These are phyloP conservation scores for Amphilophus citrinellus DNA, from an alignment of 2,113 vertebrate species.

Conservation along the genomic window DNA sequence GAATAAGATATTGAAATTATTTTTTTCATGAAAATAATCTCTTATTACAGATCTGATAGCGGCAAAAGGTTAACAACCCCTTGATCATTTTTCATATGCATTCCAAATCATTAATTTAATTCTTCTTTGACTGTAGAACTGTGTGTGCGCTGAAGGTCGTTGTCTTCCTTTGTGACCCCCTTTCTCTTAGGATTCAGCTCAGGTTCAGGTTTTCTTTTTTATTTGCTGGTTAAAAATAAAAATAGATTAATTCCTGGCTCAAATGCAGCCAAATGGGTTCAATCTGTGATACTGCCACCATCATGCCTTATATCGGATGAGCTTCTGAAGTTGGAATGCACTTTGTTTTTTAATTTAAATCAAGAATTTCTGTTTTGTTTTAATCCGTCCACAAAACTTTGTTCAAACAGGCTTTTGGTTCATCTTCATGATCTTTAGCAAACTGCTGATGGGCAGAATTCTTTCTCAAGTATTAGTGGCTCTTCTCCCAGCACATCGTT, in stretches of 20 bases:
- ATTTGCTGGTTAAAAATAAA: too few relatives aligned
- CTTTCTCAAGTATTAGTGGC: too few relatives aligned
- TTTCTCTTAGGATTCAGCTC: neutral
- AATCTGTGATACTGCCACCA: neutral
- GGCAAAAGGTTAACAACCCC: too few relatives aligned
- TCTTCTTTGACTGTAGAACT: neutral
- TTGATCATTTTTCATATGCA: neutral
- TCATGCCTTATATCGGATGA: neutral
- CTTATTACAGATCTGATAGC: too few relatives aligned
- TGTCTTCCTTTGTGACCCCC: neutral
- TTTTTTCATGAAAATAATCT: too few relatives aligned
- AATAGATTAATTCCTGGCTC: neutral
- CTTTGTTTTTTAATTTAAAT: neutral
- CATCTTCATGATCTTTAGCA: too few relatives aligned
- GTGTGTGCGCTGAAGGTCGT: neutral
- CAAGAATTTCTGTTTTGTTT: neutral
- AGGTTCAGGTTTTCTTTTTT: neutral
- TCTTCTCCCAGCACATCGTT: too few relatives aligned
- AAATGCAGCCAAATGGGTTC: too few relatives aligned
- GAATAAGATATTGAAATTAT: too few relatives aligned
- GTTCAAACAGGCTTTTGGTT: neutral
- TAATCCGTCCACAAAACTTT: neutral
- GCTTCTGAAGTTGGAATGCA: neutral
- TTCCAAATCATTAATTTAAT: neutral
- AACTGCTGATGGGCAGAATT: too few relatives aligned